A percentile compares a stretch with the other conserved stretches of the same genome.
Conservation (phyloP, 1,140 invertebrate genomes). For the Pygmarrhopalites habei region DNA sequence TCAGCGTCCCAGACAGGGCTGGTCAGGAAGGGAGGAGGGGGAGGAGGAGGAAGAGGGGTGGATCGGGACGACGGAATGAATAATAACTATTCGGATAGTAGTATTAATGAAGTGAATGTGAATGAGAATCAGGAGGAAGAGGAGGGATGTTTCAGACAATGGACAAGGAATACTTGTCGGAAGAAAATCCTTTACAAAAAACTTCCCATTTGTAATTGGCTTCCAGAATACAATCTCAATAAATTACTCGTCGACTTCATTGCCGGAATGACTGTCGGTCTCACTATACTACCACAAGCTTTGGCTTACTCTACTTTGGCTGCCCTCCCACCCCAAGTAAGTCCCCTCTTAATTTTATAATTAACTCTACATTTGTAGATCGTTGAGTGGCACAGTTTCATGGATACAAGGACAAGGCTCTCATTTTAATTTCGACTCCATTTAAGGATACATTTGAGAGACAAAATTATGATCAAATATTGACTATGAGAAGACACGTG, state of each 20-base stretch:
- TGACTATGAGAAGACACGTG: background rate
- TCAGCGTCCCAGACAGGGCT: constrained; percentile 4
- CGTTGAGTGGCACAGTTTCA: no score
- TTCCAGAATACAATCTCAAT: constrained; percentile 54
- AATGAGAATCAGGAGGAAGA: background rate
- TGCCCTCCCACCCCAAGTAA: constrained; percentile 41
- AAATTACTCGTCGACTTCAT: constrained; percentile 30
- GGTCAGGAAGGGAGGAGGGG: background rate
- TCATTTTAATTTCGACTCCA: background rate
- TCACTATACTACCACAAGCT: constrained; percentile 82
- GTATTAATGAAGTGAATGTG: background rate
- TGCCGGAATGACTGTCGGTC: constrained; percentile 59
- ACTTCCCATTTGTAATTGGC: constrained; percentile 55
- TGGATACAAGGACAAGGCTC: background rate
- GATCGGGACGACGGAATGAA: background rate
- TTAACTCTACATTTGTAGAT: background rate
- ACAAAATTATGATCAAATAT: background rate
- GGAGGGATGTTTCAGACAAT: constrained; percentile 43
- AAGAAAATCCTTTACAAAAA: constrained; percentile 53
- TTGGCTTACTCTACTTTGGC: constrained; percentile 48
- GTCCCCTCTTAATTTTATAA: constrained; percentile 4
- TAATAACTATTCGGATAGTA: background rate
- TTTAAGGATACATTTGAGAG: background rate
- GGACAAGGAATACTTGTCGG: constrained; percentile 46
- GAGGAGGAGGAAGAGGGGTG: background rate